phyloP scores from a whole-genome alignment of 2,113 vertebrate species.

The Phylloscopus trochilus region DNA sequence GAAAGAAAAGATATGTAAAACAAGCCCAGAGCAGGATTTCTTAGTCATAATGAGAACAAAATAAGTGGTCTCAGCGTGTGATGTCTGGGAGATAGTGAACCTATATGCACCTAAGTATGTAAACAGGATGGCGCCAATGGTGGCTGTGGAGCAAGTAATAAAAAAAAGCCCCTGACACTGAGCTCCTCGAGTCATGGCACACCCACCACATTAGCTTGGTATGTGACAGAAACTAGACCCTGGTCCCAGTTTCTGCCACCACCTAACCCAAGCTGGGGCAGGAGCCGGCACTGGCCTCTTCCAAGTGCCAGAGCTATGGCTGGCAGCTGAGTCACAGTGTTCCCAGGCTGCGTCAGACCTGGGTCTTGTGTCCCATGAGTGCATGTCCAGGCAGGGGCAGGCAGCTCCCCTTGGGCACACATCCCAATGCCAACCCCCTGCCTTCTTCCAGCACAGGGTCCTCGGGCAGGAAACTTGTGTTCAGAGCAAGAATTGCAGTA shows the following conservation, averaged over 20 bases:
- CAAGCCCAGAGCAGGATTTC: neutral
- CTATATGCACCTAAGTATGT: accelerated
- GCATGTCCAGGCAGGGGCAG: neutral
- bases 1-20: neutral
- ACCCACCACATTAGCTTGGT: neutral
- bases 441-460: neutral
- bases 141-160: neutral
- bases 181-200: neutral
- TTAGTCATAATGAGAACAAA: neutral
- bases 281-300: neutral
- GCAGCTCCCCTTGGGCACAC: neutral
- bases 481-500: neutral
- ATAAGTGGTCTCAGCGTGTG: neutral
- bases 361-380: neutral
- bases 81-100: neutral
- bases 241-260: neutral
- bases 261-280: neutral
- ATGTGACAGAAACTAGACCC: neutral
- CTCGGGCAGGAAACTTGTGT: neutral
- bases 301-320: neutral
- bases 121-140: neutral
- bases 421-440: accelerated
- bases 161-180: neutral
- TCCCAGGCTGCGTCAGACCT: neutral
- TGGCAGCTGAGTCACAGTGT: neutral